A percentile compares a stretch with the other conserved stretches of the same genome.
Evolutionary conservation across 2,113 vertebrate genomes (phyloP).

Genomic region (Leucoraja erinaceus): DNA sequence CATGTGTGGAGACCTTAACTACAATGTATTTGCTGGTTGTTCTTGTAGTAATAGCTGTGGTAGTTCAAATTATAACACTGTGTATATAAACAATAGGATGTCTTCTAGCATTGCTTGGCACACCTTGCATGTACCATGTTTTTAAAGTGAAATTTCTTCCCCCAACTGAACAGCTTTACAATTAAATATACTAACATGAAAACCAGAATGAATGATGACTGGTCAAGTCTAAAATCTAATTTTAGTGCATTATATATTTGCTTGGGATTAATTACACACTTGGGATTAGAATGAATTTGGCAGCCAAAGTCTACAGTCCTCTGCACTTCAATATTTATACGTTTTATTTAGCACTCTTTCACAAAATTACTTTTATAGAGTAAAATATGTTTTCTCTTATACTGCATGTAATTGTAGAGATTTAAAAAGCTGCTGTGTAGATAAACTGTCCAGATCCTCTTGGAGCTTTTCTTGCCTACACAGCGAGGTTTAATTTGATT

Average conservation of each 20-base stretch:
- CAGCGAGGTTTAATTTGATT: neutral
- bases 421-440: neutral
- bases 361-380: neutral
- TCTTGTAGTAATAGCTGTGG: neutral
- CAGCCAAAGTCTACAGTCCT: neutral
- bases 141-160: neutral
- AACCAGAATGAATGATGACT: neutral
- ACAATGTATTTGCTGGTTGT: neutral
- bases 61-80: neutral
- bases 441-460: neutral
- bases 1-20: neutral
- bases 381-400: neutral
- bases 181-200: neutral
- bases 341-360: neutral
- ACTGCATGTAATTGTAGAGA: neutral
- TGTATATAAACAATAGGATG: neutral
- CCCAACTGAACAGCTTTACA: neutral
- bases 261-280: neutral
- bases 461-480: neutral
- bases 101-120: slow-evolving; percentile 16
- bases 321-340: neutral
- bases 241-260: neutral
- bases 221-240: neutral
- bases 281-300: neutral
- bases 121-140: neutral